Percentiles rank a stretch among this genome's conserved stretches.
Evolutionary conservation across 2,797 vertebrate genomes (phyloP).

Genomic region (Siniperca scherzeri): DNA sequence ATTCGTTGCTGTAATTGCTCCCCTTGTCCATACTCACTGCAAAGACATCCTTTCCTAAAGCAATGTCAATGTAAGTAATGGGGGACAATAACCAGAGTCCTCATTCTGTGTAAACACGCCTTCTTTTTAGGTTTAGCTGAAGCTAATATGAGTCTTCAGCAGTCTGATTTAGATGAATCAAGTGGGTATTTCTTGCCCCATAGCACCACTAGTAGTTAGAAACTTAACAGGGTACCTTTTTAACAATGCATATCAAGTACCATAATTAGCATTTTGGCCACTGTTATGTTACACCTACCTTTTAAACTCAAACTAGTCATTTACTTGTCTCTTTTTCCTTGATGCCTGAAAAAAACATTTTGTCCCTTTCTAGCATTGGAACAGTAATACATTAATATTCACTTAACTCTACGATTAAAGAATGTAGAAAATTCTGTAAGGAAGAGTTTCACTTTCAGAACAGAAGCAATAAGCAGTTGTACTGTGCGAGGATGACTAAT

Average conservation of each 20-base stretch:
- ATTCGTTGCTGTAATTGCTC: not conserved
- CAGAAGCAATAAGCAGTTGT: not conserved
- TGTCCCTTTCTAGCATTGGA: not conserved
- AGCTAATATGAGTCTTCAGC: not conserved
- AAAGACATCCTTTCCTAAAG: too few relatives aligned
- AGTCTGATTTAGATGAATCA: not conserved
- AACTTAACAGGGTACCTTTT: too few relatives aligned
- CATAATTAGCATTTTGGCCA: not conserved
- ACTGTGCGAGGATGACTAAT: constrained; percentile 10
- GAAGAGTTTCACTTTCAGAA: not conserved
- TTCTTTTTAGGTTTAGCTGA: too few relatives aligned
- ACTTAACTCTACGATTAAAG: not conserved
- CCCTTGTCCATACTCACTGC: not conserved
- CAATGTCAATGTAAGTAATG: not conserved
- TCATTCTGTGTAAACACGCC: not conserved
- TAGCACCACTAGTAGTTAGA: too few relatives aligned
- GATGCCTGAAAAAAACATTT: not conserved
- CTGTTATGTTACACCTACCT: not conserved
- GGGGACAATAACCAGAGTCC: not conserved
- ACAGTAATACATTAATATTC: not conserved
- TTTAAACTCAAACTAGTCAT: not conserved
- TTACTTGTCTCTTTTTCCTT: not conserved
- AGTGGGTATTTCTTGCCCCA: not conserved
- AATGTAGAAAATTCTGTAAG: not conserved
- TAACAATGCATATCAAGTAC: not conserved